A percentile compares a stretch with the other conserved stretches of the same genome.
Conservation (phyloP, 2,113 vertebrate genomes). For the Austrofundulus limnaeus region DNA sequence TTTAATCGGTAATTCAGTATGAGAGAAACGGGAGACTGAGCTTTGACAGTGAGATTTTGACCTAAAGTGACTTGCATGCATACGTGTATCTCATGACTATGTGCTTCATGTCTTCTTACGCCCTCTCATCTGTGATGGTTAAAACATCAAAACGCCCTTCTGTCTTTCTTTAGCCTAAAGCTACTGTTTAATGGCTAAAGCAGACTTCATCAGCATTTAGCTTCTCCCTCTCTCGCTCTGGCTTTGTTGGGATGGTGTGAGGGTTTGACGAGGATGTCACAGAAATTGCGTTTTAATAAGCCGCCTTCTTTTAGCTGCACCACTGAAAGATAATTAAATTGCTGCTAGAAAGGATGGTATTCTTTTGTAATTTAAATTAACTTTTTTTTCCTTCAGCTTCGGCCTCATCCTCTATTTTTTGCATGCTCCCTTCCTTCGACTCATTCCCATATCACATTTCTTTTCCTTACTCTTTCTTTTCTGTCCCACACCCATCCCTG, state of each 20-base stretch:
- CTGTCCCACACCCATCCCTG: constrained; percentile 46
- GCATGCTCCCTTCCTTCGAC: constrained; percentile 55
- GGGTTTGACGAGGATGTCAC: constrained; percentile 83
- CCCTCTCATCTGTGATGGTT: constrained; percentile 78
- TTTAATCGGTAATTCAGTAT: constrained; percentile 16
- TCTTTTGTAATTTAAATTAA: constrained; percentile 88
- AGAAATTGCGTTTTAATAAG: constrained; percentile 85
- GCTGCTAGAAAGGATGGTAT: constrained; percentile 78
- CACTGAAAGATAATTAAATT: constrained; percentile 83
- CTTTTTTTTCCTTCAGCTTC: constrained; percentile 53
- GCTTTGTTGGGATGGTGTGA: constrained; percentile 55
- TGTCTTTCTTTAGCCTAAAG: constrained; percentile 81
- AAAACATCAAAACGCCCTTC: constrained; percentile 80
- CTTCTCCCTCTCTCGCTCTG: constrained; percentile 32
- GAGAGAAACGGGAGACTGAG: constrained; percentile 18
- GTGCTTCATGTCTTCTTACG: constrained; percentile 63
- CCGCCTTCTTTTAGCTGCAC: constrained; percentile 79
- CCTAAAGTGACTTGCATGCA: constrained; percentile 57
- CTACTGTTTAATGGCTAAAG: constrained; percentile 82
- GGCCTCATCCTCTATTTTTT: constrained; percentile 59
- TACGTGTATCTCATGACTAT: constrained; percentile 61
- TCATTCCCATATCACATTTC: constrained; percentile 69
- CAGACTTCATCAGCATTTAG: constrained; percentile 80
- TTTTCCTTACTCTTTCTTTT: constrained; percentile 37
- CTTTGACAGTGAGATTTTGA: constrained; percentile 41